These are phyloP conservation scores for Darevskia nairensis DNA, from an alignment of 2,797 vertebrate genomes.

Conservation along the genomic window DNA sequence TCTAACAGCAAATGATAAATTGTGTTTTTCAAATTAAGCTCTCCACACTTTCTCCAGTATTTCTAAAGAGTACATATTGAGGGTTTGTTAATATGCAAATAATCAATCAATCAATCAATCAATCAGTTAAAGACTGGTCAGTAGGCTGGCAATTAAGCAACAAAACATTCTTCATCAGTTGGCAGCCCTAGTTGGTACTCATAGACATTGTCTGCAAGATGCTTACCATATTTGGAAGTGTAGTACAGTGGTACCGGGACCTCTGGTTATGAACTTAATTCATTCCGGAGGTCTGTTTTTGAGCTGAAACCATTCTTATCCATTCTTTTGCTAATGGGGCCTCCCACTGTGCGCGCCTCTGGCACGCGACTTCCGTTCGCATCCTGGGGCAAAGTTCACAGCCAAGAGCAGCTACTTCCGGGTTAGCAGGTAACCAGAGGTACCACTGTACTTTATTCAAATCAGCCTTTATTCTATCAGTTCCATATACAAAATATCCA, in stretches of 20 bases:
- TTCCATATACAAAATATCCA: slow-evolving; percentile 44
- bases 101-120: not conserved
- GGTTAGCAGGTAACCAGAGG: too few relatives aligned
- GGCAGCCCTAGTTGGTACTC: not conserved
- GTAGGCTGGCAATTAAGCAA: not conserved
- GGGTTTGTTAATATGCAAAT: not conserved
- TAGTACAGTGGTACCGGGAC: too few relatives aligned
- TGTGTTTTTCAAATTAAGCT: not conserved
- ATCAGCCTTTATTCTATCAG: slow-evolving; percentile 37
- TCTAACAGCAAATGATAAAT: too few relatives aligned
- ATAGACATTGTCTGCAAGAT: not conserved
- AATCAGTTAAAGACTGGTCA: not conserved
- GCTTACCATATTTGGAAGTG: not conserved
- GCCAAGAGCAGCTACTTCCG: too few relatives aligned
- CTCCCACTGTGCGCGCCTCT: too few relatives aligned
- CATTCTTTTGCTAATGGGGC: too few relatives aligned
- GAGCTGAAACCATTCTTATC: too few relatives aligned
- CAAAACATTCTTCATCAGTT: not conserved
- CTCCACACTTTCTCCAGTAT: slow-evolving; percentile 33
- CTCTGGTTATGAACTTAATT: too few relatives aligned
- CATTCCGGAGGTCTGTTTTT: too few relatives aligned
- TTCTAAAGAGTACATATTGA: not conserved
- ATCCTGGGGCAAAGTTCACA: too few relatives aligned
- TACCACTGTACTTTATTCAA: not conserved
- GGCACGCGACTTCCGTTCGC: too few relatives aligned